Percentiles rank a stretch among this genome's conserved stretches.
phyloP scores from a whole-genome alignment of 2,113 vertebrate species.

The zebrafish (Danio rerio) region DNA sequence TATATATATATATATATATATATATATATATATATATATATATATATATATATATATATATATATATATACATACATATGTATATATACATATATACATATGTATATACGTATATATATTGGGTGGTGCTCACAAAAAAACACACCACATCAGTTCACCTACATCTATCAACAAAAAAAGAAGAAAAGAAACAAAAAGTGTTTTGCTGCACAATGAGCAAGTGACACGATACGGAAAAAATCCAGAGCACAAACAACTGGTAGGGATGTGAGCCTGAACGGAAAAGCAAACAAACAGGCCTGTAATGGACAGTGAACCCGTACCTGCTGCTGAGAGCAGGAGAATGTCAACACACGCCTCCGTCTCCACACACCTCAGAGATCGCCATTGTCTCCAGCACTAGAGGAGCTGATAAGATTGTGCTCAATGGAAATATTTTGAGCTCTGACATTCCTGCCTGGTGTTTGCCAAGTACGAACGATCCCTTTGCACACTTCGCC shows the following conservation, averaged over 20 bases:
- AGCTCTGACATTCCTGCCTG: conserved; percentile 20
- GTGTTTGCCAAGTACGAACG: not conserved
- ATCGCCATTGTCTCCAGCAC: conserved; percentile 55
- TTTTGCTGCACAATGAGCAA: too few species aligned
- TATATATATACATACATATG: too few species aligned
- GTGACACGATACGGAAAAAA: conserved; percentile 7
- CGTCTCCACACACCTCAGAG: conserved; percentile 56
- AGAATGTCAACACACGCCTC: conserved; percentile 68
- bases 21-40: too few species aligned
- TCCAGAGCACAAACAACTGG: conserved; percentile 1
- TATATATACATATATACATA: too few species aligned
- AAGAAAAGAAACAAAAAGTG: too few species aligned
- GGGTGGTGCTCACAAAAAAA: not conserved
- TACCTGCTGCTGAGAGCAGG: conserved; percentile 49
- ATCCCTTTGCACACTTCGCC: conserved; percentile 19
- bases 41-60: too few species aligned
- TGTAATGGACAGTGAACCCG: conserved; percentile 11
- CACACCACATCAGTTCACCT: conserved; percentile 1
- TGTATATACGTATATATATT: too few species aligned
- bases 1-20: too few species aligned
- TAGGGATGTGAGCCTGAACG: conserved; percentile 22
- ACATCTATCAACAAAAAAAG: conserved; percentile 8
- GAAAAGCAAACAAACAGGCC: conserved; percentile 34
- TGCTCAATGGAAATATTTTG: conserved; percentile 42
- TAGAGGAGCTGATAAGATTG: conserved; percentile 63